Conservation (phyloP, 2,113 vertebrate species). For the Tautogolabrus adspersus region DNA sequence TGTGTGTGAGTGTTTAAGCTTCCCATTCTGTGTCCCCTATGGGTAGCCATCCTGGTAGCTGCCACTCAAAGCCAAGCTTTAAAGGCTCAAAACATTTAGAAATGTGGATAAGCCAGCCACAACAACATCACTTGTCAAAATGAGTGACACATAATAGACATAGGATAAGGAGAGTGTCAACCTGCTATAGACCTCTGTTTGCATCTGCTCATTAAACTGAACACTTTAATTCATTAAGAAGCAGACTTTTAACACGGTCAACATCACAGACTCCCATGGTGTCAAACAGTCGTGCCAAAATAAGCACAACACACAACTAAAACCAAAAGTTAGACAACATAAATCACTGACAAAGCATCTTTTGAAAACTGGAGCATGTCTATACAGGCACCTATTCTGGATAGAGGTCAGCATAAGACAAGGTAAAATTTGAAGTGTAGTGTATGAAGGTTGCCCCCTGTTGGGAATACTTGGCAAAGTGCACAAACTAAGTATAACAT, state of each 20-base stretch:
- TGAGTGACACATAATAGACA: slow-evolving; percentile 52
- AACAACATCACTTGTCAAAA: slow-evolving; percentile 61
- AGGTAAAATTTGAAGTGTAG: slow-evolving; percentile 1
- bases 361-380: slow-evolving; percentile 10
- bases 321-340: neutral
- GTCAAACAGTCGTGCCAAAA: neutral
- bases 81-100: slow-evolving; percentile 52
- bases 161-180: slow-evolving; percentile 7
- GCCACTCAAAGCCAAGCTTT: slow-evolving; percentile 64
- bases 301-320: neutral
- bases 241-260: neutral
- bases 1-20: slow-evolving; percentile 40
- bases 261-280: neutral
- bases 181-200: slow-evolving; percentile 24
- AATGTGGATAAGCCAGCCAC: slow-evolving; percentile 44
- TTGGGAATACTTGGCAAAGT: slow-evolving; percentile 49
- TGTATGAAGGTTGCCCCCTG: slow-evolving; percentile 69
- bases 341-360: slow-evolving; percentile 11
- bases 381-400: slow-evolving; percentile 1
- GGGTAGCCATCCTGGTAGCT: slow-evolving; percentile 62
- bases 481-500: neutral
- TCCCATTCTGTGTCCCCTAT: slow-evolving; percentile 62
- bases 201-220: slow-evolving; percentile 20
- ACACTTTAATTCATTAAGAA: neutral
- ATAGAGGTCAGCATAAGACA: slow-evolving; percentile 12